Conservation (phyloP, 2,888 invertebrate genomes). For the Choristoneura rosaceana region DNA sequence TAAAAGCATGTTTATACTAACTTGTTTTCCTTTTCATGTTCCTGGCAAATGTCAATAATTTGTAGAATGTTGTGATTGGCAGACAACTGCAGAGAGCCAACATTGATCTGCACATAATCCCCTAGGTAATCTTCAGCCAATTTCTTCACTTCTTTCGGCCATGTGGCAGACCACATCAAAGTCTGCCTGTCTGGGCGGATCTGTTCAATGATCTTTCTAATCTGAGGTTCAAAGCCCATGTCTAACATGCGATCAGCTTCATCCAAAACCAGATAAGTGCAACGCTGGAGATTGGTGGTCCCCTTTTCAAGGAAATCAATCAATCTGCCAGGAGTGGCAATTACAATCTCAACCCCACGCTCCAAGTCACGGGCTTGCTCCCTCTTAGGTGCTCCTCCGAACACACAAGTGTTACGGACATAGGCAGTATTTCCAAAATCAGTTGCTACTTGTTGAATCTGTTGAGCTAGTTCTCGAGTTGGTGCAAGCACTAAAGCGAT, state of each 20-base stretch:
- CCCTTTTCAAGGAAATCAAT: conserved; percentile 93
- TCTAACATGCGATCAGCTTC: conserved; percentile 98
- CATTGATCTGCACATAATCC: conserved; percentile 96
- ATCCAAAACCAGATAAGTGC: conserved; percentile 94
- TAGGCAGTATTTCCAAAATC: conserved; percentile 92
- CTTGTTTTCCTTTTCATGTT: conserved; percentile 92
- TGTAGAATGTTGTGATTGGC: conserved; percentile 97
- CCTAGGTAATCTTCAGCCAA: conserved; percentile 96
- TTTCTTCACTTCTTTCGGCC: conserved; percentile 98
- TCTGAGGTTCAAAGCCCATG: conserved; percentile 99
- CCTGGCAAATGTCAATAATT: conserved; percentile 94
- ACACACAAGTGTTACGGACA: conserved; percentile 94
- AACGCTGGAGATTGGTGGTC: conserved; percentile 89
- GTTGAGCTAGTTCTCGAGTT: conserved; percentile 91
- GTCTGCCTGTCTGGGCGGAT: conserved; percentile 97
- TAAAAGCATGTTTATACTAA: conserved; percentile 56
- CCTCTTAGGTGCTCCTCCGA: conserved; percentile 96
- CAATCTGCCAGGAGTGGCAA: conserved; percentile 95
- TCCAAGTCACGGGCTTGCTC: conserved; percentile 89
- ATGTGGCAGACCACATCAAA: conserved; percentile 99
- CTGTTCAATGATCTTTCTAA: conserved; percentile 96
- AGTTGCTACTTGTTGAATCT: conserved; percentile 92
- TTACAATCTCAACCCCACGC: conserved; percentile 93
- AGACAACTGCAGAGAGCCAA: conserved; percentile 94
- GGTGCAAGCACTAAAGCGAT: conserved; percentile 93